phyloP scores from a whole-genome alignment of 2,888 invertebrate species.

The Lochmaea crataegi region DNA sequence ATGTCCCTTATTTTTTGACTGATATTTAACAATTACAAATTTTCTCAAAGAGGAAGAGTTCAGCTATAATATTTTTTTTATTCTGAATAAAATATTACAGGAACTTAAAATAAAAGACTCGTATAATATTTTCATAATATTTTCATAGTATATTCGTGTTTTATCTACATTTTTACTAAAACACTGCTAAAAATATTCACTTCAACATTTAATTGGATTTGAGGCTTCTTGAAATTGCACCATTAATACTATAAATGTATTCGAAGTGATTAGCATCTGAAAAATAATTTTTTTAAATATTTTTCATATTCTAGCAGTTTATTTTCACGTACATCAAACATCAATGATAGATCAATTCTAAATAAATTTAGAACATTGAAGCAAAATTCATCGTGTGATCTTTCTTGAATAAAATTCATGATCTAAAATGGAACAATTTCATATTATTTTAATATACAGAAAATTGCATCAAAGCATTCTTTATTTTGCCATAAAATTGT shows the following conservation, averaged over 20 bases:
- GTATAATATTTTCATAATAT: too few relatives aligned
- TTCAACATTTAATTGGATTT: slow-evolving; percentile 21
- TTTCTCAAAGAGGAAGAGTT: too few relatives aligned
- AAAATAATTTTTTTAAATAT: slow-evolving; percentile 31
- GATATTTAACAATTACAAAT: too few relatives aligned
- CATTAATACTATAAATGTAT: slow-evolving; percentile 62
- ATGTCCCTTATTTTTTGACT: too few relatives aligned
- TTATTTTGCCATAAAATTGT: not conserved
- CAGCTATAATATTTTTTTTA: too few relatives aligned
- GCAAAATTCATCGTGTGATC: slow-evolving; percentile 44
- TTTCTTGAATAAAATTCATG: slow-evolving; percentile 47
- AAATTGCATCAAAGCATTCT: not conserved
- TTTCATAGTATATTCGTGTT: not conserved
- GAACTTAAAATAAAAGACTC: too few relatives aligned
- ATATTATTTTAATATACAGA: not conserved
- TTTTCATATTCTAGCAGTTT: slow-evolving; percentile 18
- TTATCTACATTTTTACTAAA: not conserved
- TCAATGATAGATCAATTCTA: slow-evolving; percentile 45
- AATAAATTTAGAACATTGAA: slow-evolving; percentile 47
- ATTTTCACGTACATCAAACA: slow-evolving; percentile 43
- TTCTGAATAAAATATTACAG: too few relatives aligned
- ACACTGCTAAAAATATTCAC: not conserved
- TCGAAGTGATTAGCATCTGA: slow-evolving; percentile 61
- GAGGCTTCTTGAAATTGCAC: slow-evolving; percentile 61
- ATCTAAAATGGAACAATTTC: slow-evolving; percentile 43